Conservation (phyloP, 2,888 invertebrate genomes). For the Dorcus parallelipipedus region DNA sequence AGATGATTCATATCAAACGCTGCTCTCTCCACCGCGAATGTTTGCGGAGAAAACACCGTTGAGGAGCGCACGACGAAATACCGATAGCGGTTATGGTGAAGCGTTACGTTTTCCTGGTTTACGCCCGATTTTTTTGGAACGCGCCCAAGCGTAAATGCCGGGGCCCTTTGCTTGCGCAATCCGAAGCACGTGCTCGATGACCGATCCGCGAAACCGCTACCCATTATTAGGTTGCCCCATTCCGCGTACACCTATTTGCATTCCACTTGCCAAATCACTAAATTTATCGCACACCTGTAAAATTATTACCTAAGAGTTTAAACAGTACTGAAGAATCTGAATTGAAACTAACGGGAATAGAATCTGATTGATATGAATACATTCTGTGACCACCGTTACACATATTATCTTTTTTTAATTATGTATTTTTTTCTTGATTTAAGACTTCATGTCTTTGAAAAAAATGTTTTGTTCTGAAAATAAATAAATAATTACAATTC, state of each 20-base stretch:
- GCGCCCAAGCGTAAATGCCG: background rate
- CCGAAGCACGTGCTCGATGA: background rate
- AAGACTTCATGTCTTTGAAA: too few species aligned
- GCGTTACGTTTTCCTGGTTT: too few species aligned
- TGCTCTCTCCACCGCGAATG: constrained; percentile 10
- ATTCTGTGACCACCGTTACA: too few species aligned
- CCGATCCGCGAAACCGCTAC: background rate
- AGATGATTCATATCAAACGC: constrained; percentile 31
- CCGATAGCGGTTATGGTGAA: constrained; percentile 3
- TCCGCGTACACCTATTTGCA: background rate
- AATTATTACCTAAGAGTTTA: too few species aligned
- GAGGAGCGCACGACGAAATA: constrained; percentile 7
- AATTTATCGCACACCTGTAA: background rate
- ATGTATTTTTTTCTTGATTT: too few species aligned
- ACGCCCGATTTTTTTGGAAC: constrained; percentile 1
- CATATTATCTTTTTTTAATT: too few species aligned
- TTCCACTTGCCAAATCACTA: background rate
- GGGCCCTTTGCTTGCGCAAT: background rate
- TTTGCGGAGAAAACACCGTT: constrained; percentile 12
- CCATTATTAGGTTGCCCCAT: constrained; percentile 1
- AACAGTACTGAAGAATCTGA: too few species aligned
- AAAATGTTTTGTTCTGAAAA: too few species aligned
- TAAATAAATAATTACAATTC: too few species aligned
- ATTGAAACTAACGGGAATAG: too few species aligned
- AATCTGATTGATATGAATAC: too few species aligned